These are phyloP conservation scores for Isaurus tuberculatus DNA, from an alignment of 92 coral and sea anemone species.

Conservation along the genomic window DNA sequence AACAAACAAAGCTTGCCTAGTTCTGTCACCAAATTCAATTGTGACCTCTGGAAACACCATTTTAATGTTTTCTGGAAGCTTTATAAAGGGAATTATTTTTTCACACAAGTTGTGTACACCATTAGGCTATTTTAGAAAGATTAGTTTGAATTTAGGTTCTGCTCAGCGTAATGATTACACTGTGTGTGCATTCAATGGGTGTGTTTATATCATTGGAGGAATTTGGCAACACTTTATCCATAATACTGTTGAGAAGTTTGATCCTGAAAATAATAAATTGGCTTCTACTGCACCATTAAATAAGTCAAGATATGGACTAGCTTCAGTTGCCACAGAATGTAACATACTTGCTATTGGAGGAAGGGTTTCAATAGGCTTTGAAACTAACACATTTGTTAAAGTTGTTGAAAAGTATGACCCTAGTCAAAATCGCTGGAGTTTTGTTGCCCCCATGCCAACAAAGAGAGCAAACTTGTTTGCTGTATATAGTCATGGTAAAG, in stretches of 20 bases:
- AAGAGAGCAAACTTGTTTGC: conserved; percentile 61
- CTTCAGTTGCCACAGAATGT: conserved; percentile 2
- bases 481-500: conserved; percentile 55
- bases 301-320: conserved; percentile 33
- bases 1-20: neutral
- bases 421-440: conserved; percentile 60
- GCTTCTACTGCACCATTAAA: conserved; percentile 8
- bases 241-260: conserved; percentile 24
- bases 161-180: neutral
- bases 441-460: conserved; percentile 65
- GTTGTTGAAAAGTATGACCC: conserved; percentile 71
- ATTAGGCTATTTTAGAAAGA: neutral
- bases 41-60: neutral
- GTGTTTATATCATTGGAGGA: conserved; percentile 34
- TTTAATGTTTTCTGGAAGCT: neutral
- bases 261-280: conserved; percentile 18
- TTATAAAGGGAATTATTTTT: neutral
- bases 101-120: neutral
- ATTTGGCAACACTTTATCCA: neutral
- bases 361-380: neutral
- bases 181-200: conserved; percentile 16
- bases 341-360: conserved; percentile 38
- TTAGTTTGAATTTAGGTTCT: neutral
- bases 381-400: neutral
- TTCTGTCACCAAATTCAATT: neutral